phyloP scores from a whole-genome alignment of 1,140 invertebrate genomes.

The Hormaphis cornu region DNA sequence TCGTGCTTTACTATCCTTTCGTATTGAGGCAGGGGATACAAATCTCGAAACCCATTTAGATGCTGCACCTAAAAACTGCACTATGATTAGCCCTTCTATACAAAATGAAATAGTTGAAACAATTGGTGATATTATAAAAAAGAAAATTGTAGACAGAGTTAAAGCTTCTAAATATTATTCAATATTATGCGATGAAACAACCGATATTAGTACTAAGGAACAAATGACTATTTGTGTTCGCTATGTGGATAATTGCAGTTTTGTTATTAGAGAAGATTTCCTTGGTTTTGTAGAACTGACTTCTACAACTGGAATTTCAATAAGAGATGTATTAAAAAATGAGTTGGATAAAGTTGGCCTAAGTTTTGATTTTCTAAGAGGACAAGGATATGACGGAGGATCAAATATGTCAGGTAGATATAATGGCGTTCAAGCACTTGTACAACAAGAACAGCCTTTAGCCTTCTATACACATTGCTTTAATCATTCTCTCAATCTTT shows the following conservation, averaged over 20 bases:
- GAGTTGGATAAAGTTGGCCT: too few species aligned
- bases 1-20: background rate
- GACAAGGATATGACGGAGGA: too few species aligned
- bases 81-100: constrained; percentile 34
- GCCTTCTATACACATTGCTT: background rate
- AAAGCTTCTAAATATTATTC: constrained; percentile 32
- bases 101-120: constrained; percentile 35
- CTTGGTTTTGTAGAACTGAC: too few species aligned
- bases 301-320: too few species aligned
- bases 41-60: background rate
- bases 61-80: constrained; percentile 21
- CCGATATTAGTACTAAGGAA: constrained; percentile 3
- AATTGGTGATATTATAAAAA: constrained; percentile 31
- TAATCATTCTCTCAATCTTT: background rate
- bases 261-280: too few species aligned
- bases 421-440: constrained; percentile 36
- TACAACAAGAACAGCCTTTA: background rate
- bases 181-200: constrained; percentile 36
- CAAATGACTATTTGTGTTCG: constrained; percentile 23
- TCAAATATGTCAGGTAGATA: too few species aligned
- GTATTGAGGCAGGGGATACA: background rate
- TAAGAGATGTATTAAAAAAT: too few species aligned
- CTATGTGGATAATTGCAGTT: too few species aligned
- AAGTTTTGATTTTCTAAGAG: too few species aligned
- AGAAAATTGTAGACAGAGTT: constrained; percentile 33